These are phyloP conservation scores for Gorsachius goisagi DNA, from an alignment of 2,113 vertebrate genomes.

Conservation along the genomic window DNA sequence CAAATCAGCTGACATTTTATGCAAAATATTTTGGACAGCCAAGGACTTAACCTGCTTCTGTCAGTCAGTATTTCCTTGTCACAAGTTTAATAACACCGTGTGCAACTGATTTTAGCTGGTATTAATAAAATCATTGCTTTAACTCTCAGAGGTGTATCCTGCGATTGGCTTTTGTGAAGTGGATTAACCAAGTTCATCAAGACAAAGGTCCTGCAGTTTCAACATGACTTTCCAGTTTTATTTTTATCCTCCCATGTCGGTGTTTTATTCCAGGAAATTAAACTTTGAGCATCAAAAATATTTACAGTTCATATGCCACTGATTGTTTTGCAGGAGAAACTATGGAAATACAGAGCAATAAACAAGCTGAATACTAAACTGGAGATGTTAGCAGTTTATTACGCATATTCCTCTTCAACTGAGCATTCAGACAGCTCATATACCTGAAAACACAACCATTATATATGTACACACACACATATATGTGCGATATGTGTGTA, in stretches of 20 bases:
- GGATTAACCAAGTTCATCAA: constrained; percentile 29
- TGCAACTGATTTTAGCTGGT: constrained; percentile 27
- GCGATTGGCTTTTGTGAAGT: background rate
- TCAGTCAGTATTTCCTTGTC: background rate
- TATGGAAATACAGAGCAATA: background rate
- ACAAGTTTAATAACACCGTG: constrained; percentile 29
- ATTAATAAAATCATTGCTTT: constrained; percentile 30
- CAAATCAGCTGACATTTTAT: background rate
- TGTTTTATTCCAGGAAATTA: constrained; percentile 54
- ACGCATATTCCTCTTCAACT: background rate
- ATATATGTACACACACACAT: background rate
- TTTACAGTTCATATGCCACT: constrained; percentile 36
- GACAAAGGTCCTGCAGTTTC: constrained; percentile 5
- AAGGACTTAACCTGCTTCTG: background rate
- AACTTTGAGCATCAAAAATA: constrained; percentile 52
- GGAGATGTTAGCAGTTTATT: background rate
- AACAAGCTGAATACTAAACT: background rate
- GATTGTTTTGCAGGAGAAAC: background rate
- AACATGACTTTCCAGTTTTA: constrained; percentile 42
- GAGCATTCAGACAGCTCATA: background rate
- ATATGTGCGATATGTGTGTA: background rate
- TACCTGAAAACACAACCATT: background rate
- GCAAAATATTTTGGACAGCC: constrained; percentile 7
- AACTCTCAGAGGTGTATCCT: background rate
- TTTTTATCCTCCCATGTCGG: constrained; percentile 18